A percentile compares a stretch with the other conserved stretches of the same genome.
Conservation (phyloP, 1,140 invertebrate species). For the Pseudomyrmex pallidus region DNA sequence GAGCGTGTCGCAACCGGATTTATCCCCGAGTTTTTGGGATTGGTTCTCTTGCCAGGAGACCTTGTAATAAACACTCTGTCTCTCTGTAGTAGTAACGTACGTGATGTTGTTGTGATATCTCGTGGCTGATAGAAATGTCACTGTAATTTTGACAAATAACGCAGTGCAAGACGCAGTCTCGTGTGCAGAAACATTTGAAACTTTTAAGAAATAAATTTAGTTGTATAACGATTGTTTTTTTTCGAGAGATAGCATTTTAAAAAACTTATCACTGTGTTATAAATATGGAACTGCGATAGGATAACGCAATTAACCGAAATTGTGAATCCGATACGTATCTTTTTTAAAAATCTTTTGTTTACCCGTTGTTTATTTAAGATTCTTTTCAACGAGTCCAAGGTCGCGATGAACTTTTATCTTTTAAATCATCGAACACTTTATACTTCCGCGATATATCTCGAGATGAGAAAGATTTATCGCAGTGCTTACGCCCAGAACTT, state of each 20-base stretch:
- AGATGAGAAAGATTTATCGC: constrained; percentile 28
- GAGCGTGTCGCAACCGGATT: constrained; percentile 5
- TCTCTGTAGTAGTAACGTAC: not conserved
- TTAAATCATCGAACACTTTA: constrained; percentile 27
- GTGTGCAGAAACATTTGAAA: not conserved
- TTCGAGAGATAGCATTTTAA: not conserved
- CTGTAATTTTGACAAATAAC: not conserved
- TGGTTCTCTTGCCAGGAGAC: not conserved
- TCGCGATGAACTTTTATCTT: constrained; percentile 41
- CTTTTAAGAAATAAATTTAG: not conserved
- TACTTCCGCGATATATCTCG: constrained; percentile 41
- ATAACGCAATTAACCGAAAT: not conserved
- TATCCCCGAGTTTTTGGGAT: constrained; percentile 10
- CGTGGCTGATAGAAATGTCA: not conserved
- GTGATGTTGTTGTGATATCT: not conserved
- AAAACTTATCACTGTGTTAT: not conserved
- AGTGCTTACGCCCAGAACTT: constrained; percentile 7
- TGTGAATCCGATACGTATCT: not conserved
- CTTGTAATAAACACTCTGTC: no score
- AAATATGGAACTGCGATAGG: no score
- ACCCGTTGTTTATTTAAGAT: constrained; percentile 4
- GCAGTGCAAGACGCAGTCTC: not conserved
- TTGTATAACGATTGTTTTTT: not conserved
- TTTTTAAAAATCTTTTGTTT: not conserved
- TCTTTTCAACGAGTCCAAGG: constrained; percentile 6